Evolutionary conservation across 1,140 invertebrate species (phyloP).

Genomic region (Rhagoletis zephyria): DNA sequence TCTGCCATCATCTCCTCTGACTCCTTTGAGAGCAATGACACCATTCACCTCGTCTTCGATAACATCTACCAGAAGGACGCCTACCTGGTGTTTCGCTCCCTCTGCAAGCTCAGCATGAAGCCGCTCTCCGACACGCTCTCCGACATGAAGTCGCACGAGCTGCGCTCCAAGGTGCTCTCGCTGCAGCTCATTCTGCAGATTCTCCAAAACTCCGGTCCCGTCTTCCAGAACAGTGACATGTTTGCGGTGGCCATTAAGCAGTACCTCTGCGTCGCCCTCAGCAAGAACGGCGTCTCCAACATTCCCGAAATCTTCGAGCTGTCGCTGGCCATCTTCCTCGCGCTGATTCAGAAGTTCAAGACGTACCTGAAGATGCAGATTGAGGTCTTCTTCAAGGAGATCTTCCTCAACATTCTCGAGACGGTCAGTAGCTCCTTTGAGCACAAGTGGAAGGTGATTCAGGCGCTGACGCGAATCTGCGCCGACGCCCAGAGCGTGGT

Average conservation of each 20-base stretch:
- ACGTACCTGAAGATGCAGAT: conserved; percentile 98
- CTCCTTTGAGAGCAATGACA: not conserved
- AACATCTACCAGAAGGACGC: conserved; percentile 98
- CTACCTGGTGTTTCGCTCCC: conserved; percentile 95
- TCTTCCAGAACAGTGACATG: conserved; percentile 96
- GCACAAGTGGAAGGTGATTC: conserved; percentile 99
- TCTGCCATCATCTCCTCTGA: no score
- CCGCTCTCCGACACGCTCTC: conserved; percentile 94
- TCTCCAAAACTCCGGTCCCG: conserved; percentile 95
- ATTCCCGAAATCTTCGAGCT: conserved; percentile 99
- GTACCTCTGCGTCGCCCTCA: conserved; percentile 97
- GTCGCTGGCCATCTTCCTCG: conserved; percentile 95
- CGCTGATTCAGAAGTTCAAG: conserved; percentile 96
- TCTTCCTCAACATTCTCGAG: conserved; percentile 98
- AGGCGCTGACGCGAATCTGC: conserved; percentile 96
- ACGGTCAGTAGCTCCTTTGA: conserved; percentile 96
- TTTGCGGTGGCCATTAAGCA: conserved; percentile 99
- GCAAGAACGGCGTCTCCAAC: conserved; percentile 97
- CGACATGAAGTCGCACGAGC: conserved; percentile 96
- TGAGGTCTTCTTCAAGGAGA: conserved; percentile 99
- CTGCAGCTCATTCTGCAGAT: conserved; percentile 95
- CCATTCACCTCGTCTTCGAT: conserved; percentile 73
- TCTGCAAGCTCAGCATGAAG: conserved; percentile 99
- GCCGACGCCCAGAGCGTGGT: conserved; percentile 98
- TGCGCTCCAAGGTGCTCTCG: conserved; percentile 96